Evolutionary conservation across 2,113 vertebrate genomes (phyloP).

Genomic region (Tor tambroides): DNA sequence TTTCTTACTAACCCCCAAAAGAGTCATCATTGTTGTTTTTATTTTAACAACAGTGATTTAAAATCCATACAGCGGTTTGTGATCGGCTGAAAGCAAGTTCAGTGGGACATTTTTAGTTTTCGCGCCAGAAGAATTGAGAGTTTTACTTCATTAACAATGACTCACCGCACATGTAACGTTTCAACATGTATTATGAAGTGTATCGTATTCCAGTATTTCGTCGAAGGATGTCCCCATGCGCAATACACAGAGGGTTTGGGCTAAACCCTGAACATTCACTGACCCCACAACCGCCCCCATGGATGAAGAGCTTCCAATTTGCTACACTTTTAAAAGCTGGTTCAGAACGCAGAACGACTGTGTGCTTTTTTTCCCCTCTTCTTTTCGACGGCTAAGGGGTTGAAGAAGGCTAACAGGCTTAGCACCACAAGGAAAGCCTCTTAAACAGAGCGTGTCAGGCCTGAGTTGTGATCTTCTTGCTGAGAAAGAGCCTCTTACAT

Average conservation of each 20-base stretch:
- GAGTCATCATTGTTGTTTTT: not conserved
- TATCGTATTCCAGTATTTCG: slow-evolving; percentile 5
- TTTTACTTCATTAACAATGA: slow-evolving; percentile 15
- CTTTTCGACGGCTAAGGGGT: not conserved
- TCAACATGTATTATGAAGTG: not conserved
- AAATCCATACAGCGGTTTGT: not conserved
- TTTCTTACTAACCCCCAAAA: not conserved
- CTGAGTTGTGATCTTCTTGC: slow-evolving; percentile 40
- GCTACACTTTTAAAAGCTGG: slow-evolving; percentile 19
- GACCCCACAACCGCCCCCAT: not conserved
- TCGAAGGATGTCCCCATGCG: not conserved
- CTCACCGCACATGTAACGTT: not conserved
- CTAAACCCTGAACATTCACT: slow-evolving; percentile 7
- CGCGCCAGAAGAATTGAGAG: not conserved
- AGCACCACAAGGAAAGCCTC: slow-evolving; percentile 42
- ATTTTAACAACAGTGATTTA: not conserved
- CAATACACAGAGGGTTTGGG: not conserved
- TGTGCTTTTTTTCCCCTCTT: not conserved
- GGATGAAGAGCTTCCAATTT: slow-evolving; percentile 20
- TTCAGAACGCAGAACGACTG: not conserved
- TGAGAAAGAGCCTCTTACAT: slow-evolving; percentile 41
- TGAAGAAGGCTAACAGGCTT: slow-evolving; percentile 43
- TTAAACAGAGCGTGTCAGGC: slow-evolving; percentile 40
- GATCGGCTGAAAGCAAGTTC: not conserved
- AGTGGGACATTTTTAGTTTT: not conserved